These are phyloP conservation scores for Synanceia verrucosa DNA, from an alignment of 2,797 vertebrate genomes.

Conservation along the genomic window DNA sequence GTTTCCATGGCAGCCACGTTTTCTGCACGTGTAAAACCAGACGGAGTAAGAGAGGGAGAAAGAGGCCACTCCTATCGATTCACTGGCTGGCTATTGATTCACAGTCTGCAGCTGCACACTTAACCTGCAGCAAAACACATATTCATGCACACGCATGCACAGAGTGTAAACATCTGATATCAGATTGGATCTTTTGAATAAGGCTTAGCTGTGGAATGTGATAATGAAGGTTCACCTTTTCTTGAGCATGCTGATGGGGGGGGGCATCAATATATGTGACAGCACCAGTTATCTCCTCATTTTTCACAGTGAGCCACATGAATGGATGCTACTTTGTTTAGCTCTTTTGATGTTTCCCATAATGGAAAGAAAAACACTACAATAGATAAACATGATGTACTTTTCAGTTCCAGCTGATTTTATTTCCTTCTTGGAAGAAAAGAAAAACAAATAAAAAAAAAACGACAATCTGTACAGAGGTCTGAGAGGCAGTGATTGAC, in stretches of 20 bases:
- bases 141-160: slow-evolving; percentile 20
- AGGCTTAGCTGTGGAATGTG: slow-evolving; percentile 32
- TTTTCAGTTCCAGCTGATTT: slow-evolving; percentile 99
- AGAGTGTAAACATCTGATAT: slow-evolving; percentile 44
- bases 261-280: neutral
- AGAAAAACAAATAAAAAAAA: slow-evolving; percentile 82
- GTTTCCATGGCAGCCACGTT: slow-evolving; percentile 83
- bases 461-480: slow-evolving; percentile 97
- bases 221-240: slow-evolving; percentile 28
- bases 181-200: slow-evolving; percentile 22
- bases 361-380: neutral
- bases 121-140: slow-evolving; percentile 47
- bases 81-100: slow-evolving; percentile 62
- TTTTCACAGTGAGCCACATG: neutral
- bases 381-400: slow-evolving; percentile 51
- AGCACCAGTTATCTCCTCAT: neutral
- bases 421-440: slow-evolving; percentile 98
- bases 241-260: slow-evolving; percentile 5
- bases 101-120: slow-evolving; percentile 57
- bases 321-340: neutral
- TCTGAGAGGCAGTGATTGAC: slow-evolving; percentile 99
- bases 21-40: slow-evolving; percentile 75
- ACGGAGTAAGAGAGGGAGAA: slow-evolving; percentile 46
- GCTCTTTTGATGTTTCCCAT: neutral
- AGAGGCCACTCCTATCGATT: slow-evolving; percentile 72